Conservation (phyloP, 1,140 invertebrate species). For the Globodera rostochiensis region DNA sequence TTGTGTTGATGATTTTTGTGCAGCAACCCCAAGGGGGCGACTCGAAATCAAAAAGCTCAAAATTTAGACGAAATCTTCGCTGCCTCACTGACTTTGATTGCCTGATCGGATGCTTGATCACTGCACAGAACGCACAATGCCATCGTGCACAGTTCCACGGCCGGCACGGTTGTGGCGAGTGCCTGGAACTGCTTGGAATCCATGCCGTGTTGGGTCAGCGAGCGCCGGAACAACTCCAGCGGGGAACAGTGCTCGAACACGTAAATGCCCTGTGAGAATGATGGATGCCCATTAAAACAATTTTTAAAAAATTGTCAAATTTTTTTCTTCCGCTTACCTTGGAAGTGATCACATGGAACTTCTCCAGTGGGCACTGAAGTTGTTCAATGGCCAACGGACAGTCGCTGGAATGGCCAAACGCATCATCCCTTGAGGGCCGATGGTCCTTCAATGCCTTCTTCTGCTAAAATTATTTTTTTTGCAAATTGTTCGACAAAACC, state of each 20-base stretch:
- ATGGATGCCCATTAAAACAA: neutral
- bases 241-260: conserved; percentile 49
- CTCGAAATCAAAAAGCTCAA: neutral
- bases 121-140: conserved; percentile 42
- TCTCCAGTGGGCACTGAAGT: conserved; percentile 29
- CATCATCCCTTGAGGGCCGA: neutral
- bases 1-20: conserved; percentile 22
- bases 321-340: conserved; percentile 29
- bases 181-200: conserved; percentile 54
- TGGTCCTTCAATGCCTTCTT: neutral
- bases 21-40: neutral
- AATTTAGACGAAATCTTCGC: neutral
- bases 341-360: conserved; percentile 46
- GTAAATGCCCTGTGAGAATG: conserved; percentile 39
- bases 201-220: conserved; percentile 31
- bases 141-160: conserved; percentile 40
- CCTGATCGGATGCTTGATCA: conserved; percentile 31
- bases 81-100: conserved; percentile 38
- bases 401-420: conserved; percentile 35
- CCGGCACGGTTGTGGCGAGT: conserved; percentile 21
- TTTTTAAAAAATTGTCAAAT: conserved; percentile 5
- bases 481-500: neutral
- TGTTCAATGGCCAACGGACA: conserved; percentile 38
- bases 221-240: conserved; percentile 43
- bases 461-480: neutral